phyloP scores from a whole-genome alignment of 2,888 invertebrate genomes.

The Mythimna lalbum region DNA sequence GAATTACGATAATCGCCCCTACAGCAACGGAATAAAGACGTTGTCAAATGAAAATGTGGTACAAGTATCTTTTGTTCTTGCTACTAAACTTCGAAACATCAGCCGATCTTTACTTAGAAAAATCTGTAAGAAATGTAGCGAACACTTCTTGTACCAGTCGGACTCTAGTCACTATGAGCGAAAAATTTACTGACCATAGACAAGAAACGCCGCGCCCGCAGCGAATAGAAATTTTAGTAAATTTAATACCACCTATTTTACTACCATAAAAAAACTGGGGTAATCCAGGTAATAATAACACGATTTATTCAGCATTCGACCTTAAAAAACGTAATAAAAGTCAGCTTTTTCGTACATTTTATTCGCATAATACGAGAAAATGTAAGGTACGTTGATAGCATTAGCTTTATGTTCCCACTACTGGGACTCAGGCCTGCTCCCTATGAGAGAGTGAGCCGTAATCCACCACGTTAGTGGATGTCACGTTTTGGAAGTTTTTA shows the following conservation, averaged over 20 bases:
- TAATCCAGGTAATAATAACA: background rate
- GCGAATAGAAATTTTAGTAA: background rate
- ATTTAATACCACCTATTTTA: background rate
- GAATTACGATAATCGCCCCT: background rate
- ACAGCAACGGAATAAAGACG: background rate
- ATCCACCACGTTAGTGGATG: too few species aligned
- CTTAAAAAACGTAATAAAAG: background rate
- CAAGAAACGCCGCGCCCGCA: background rate
- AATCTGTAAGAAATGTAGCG: conserved; percentile 28
- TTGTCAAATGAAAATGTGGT: background rate
- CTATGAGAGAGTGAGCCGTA: too few species aligned
- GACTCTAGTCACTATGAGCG: conserved; percentile 59
- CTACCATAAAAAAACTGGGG: background rate
- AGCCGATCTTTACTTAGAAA: background rate
- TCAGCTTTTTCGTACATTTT: background rate
- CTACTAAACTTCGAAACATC: background rate
- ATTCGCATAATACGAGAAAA: too few species aligned
- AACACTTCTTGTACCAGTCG: conserved; percentile 51
- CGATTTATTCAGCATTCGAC: background rate
- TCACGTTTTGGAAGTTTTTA: too few species aligned
- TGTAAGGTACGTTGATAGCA: background rate
- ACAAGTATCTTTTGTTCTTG: background rate
- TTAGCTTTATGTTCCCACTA: background rate
- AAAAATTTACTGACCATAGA: conserved; percentile 31
- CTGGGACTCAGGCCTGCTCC: too few species aligned